Conservation (phyloP, 2,888 invertebrate genomes). For the Ctena decussata region DNA sequence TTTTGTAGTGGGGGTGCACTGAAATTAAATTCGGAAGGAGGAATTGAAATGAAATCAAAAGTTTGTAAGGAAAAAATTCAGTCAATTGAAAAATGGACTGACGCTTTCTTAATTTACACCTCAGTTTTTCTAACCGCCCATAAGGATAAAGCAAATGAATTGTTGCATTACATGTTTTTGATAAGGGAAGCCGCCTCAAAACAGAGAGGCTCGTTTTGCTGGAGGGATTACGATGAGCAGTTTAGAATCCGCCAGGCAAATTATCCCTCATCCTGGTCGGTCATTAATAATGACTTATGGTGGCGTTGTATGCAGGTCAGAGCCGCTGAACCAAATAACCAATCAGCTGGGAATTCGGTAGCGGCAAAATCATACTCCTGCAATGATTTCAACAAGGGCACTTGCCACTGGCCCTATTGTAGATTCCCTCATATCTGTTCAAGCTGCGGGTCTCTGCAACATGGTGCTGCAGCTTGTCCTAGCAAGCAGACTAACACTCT, state of each 20-base stretch:
- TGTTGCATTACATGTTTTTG: conserved; percentile 38
- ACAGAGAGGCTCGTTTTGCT: conserved; percentile 7
- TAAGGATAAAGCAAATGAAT: conserved; percentile 18
- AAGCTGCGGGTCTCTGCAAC: neutral
- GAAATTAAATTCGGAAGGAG: conserved; percentile 17
- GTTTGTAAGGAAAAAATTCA: too few species aligned
- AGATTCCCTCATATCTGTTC: conserved; percentile 21
- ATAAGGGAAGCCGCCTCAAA: conserved; percentile 34
- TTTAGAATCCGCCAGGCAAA: conserved; percentile 37
- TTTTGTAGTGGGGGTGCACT: conserved; percentile 24
- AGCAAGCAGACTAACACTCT: neutral
- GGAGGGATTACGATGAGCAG: conserved; percentile 49
- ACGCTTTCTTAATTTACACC: conserved; percentile 33
- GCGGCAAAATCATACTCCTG: neutral
- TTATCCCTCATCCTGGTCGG: conserved; percentile 8
- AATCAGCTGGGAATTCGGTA: too few species aligned
- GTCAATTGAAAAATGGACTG: too few species aligned
- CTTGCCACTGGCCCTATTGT: conserved; percentile 1
- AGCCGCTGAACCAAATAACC: too few species aligned
- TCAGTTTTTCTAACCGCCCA: conserved; percentile 7
- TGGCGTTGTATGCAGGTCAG: conserved; percentile 26
- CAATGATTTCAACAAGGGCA: neutral
- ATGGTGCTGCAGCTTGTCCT: too few species aligned
- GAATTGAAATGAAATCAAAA: conserved; percentile 24
- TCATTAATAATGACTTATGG: conserved; percentile 45